A percentile compares a stretch with the other conserved stretches of the same genome.
Conservation (phyloP, 2,797 vertebrate genomes). For the Gastrophryne carolinensis region DNA sequence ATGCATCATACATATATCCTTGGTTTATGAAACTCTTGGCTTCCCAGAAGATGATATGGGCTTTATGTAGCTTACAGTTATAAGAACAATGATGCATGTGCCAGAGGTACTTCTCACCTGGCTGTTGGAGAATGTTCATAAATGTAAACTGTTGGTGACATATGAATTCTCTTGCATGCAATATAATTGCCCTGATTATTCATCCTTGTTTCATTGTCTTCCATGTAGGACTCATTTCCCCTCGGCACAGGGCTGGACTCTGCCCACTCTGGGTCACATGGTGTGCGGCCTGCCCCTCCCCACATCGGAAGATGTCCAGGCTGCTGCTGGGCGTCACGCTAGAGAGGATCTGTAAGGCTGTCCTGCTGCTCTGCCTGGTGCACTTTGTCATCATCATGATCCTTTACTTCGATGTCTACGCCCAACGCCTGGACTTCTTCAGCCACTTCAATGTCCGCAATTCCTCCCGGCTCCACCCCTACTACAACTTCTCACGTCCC, state of each 20-base stretch:
- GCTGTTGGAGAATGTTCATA: too few species aligned
- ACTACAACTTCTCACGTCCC: conserved; percentile 84
- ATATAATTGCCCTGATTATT: too few species aligned
- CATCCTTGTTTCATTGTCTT: too few species aligned
- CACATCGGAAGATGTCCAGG: conserved; percentile 92
- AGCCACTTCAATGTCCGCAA: conserved; percentile 86
- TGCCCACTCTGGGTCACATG: conserved; percentile 61
- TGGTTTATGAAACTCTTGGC: too few species aligned
- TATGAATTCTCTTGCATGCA: too few species aligned
- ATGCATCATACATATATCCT: too few species aligned
- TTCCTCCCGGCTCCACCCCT: conserved; percentile 72
- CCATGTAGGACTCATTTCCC: neutral
- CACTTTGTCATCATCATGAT: conserved; percentile 98
- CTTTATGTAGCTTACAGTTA: too few species aligned
- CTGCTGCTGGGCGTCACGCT: conserved; percentile 96
- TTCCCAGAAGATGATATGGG: too few species aligned
- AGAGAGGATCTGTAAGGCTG: conserved; percentile 98
- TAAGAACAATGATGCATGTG: too few species aligned
- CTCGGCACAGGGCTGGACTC: conserved; percentile 58
- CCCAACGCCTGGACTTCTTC: conserved; percentile 96
- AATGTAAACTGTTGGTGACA: too few species aligned
- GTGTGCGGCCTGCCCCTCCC: conserved; percentile 56
- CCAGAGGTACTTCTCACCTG: too few species aligned
- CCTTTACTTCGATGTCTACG: conserved; percentile 95
- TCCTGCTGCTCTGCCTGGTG: conserved; percentile 94